Evolutionary conservation across 2,113 vertebrate species (phyloP).

Genomic region (Arenaria interpres): DNA sequence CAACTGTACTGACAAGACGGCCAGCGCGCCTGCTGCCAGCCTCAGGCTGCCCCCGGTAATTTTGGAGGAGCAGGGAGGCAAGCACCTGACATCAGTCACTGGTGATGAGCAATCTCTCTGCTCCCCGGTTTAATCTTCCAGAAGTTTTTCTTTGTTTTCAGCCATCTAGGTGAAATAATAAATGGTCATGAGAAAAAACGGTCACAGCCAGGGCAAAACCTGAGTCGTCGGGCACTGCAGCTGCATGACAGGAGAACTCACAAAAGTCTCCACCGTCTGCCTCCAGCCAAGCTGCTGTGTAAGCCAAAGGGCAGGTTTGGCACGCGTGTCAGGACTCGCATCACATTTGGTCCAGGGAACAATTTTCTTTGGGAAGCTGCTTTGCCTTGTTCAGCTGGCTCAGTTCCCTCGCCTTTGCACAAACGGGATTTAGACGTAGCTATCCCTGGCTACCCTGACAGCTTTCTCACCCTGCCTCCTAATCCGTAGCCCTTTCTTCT

Average conservation of each 20-base stretch:
- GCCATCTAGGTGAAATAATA: not conserved
- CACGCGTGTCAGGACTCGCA: not conserved
- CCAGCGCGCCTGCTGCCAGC: not conserved
- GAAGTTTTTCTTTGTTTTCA: not conserved
- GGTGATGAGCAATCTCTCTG: not conserved
- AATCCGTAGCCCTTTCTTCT: not conserved
- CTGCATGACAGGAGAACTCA: fast-evolving
- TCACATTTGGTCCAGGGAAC: not conserved
- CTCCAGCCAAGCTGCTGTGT: not conserved
- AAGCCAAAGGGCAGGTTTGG: not conserved
- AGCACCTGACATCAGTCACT: not conserved
- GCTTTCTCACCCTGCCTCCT: not conserved
- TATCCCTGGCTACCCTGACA: not conserved
- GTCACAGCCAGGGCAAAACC: not conserved
- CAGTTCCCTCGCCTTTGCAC: not conserved
- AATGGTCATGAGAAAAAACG: fast-evolving
- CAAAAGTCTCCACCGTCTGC: not conserved
- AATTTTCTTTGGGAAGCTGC: not conserved
- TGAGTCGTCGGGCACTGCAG: fast-evolving
- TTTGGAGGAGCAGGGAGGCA: not conserved
- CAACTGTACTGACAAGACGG: fast-evolving
- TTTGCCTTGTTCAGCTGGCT: not conserved
- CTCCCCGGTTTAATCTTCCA: not conserved
- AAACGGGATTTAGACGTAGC: not conserved
- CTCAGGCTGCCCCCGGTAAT: not conserved